These are phyloP conservation scores for Tetramorium bicarinatum DNA, from an alignment of 2,888 invertebrate genomes.

Conservation along the genomic window DNA sequence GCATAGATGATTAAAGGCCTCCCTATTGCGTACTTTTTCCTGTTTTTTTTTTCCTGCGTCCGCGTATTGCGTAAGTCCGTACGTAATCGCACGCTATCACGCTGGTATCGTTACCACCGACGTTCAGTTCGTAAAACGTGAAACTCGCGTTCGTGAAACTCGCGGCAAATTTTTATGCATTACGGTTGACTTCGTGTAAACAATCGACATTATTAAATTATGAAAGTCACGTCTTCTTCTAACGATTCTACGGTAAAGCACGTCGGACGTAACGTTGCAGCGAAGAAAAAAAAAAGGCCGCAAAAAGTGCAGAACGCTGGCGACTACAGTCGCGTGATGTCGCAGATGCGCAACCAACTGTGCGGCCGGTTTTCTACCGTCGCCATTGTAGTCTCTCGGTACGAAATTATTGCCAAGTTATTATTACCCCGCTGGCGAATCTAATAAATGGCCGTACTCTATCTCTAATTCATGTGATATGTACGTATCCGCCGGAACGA, in stretches of 20 bases:
- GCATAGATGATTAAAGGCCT: slow-evolving; percentile 56
- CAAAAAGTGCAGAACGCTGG: slow-evolving; percentile 6
- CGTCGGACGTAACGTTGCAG: not conserved
- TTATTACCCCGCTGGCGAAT: slow-evolving; percentile 81
- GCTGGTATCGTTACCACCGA: not conserved
- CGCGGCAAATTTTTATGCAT: not conserved
- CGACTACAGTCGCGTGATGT: slow-evolving; percentile 56
- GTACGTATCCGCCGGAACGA: slow-evolving; percentile 83
- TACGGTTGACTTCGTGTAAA: not conserved
- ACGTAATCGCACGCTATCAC: not conserved
- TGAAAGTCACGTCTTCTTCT: not conserved
- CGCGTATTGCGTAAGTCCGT: slow-evolving; percentile 27
- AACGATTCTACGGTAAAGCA: not conserved
- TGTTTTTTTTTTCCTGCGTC: slow-evolving; percentile 53
- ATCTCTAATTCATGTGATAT: slow-evolving; percentile 82
- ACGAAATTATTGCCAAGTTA: slow-evolving; percentile 72
- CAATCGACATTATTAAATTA: not conserved
- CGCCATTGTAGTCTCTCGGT: slow-evolving; percentile 63
- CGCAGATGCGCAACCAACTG: slow-evolving; percentile 67
- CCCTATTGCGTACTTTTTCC: slow-evolving; percentile 57
- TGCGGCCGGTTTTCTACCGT: slow-evolving; percentile 65
- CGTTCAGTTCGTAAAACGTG: not conserved
- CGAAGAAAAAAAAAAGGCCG: not conserved
- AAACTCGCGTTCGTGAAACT: not conserved
- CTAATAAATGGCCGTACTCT: slow-evolving; percentile 81